Evolutionary conservation across 2,888 invertebrate species (phyloP).

Genomic region (Sarcophaga carnaria): DNA sequence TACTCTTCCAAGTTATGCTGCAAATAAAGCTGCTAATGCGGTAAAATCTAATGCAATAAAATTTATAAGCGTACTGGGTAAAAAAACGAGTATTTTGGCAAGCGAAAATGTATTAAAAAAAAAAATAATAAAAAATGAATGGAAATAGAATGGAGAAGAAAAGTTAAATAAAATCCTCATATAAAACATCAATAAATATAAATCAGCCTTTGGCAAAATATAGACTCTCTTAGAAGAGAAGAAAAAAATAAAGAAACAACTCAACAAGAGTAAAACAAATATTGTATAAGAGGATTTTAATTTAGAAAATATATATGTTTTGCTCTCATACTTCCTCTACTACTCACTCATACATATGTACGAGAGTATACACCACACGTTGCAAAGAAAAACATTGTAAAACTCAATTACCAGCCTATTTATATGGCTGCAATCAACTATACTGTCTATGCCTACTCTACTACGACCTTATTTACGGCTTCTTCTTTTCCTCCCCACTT

Average conservation of each 20-base stretch:
- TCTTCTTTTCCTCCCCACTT: not conserved
- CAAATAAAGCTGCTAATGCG: constrained; percentile 58
- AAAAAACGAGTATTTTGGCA: constrained; percentile 52
- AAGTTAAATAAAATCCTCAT: not conserved
- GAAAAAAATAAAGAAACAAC: constrained; percentile 28
- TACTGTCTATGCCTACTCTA: not conserved
- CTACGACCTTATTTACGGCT: not conserved
- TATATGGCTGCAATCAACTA: constrained; percentile 13
- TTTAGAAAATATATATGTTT: constrained; percentile 36
- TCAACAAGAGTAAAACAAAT: constrained; percentile 49
- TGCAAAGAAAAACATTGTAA: constrained; percentile 8
- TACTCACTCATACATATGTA: not conserved
- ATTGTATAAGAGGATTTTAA: constrained; percentile 50
- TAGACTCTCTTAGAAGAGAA: not conserved
- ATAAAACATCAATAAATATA: constrained; percentile 62
- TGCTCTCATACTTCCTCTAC: not conserved
- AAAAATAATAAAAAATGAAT: not conserved
- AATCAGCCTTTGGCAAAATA: constrained; percentile 68
- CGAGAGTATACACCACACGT: not conserved
- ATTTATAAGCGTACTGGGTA: constrained; percentile 56
- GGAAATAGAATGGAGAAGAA: not conserved
- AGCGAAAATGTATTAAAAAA: constrained; percentile 35
- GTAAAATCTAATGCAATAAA: constrained; percentile 68
- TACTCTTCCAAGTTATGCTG: not conserved
- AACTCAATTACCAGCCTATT: constrained; percentile 45